Evolutionary conservation across 2,797 vertebrate species (phyloP).

Genomic region (Coilia nasus): DNA sequence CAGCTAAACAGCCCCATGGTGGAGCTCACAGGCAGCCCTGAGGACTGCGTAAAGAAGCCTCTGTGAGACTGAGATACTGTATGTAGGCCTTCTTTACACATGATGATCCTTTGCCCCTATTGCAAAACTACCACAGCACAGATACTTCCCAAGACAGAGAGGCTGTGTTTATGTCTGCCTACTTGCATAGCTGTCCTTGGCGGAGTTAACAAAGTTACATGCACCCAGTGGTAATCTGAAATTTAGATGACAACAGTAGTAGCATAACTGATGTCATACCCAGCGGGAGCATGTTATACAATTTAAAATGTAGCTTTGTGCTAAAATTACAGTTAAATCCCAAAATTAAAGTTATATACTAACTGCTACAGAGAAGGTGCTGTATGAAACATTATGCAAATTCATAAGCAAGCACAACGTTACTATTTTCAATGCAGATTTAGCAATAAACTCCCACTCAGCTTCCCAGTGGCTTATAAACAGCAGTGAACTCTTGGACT

Average conservation of each 20-base stretch:
- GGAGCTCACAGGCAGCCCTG: background rate
- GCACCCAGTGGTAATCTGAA: background rate
- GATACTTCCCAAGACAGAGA: background rate
- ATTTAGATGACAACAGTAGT: background rate
- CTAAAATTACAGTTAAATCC: background rate
- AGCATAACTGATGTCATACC: background rate
- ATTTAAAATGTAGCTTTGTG: background rate
- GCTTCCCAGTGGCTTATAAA: background rate
- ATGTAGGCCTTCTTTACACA: background rate
- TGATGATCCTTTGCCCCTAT: background rate
- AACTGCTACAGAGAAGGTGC: background rate
- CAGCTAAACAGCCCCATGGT: background rate
- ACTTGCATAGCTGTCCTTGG: background rate
- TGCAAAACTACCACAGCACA: background rate
- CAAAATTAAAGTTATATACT: background rate
- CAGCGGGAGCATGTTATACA: background rate
- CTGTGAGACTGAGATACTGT: background rate
- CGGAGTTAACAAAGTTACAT: background rate
- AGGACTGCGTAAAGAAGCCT: background rate
- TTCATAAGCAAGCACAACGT: background rate
- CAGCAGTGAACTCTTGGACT: background rate
- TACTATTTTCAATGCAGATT: background rate
- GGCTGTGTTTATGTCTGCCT: background rate
- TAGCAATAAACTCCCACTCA: background rate
- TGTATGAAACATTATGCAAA: background rate